These are phyloP conservation scores for Magallana nippona DNA, from an alignment of 2,888 invertebrate species.

Conservation along the genomic window DNA sequence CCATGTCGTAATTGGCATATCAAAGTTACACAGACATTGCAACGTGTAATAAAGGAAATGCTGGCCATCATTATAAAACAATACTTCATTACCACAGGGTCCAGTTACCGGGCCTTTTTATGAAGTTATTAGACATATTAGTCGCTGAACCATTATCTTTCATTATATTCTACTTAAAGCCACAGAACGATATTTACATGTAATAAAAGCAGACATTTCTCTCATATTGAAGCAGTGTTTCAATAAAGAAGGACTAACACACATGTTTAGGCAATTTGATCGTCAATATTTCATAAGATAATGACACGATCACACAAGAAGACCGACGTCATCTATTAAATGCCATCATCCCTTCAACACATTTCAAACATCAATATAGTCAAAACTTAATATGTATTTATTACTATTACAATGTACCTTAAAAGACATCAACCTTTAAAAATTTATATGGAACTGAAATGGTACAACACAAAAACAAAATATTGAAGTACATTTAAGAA, in stretches of 20 bases:
- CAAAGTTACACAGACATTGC: not conserved
- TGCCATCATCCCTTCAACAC: not conserved
- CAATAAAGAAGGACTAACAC: not conserved
- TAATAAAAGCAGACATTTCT: too few species aligned
- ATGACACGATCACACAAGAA: not conserved
- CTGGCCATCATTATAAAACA: not conserved
- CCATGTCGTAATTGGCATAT: not conserved
- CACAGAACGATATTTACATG: too few species aligned
- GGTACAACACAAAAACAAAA: too few species aligned
- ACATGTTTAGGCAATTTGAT: not conserved
- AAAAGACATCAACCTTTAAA: too few species aligned
- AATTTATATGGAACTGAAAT: too few species aligned
- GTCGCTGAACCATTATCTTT: not conserved
- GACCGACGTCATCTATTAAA: not conserved
- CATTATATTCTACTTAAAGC: not conserved
- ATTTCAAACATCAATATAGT: not conserved
- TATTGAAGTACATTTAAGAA: too few species aligned
- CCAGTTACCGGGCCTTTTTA: not conserved
- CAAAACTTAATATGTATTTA: too few species aligned
- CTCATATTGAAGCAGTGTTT: too few species aligned
- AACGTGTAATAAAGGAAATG: not conserved
- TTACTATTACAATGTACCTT: too few species aligned
- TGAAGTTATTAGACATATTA: slow-evolving; percentile 23
- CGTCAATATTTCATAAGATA: not conserved
- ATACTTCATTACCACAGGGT: not conserved